Percentiles rank a stretch among this genome's conserved stretches.
These are phyloP conservation scores for Cephalotes varians DNA, from an alignment of 2,888 invertebrate genomes.

Conservation along the genomic window DNA sequence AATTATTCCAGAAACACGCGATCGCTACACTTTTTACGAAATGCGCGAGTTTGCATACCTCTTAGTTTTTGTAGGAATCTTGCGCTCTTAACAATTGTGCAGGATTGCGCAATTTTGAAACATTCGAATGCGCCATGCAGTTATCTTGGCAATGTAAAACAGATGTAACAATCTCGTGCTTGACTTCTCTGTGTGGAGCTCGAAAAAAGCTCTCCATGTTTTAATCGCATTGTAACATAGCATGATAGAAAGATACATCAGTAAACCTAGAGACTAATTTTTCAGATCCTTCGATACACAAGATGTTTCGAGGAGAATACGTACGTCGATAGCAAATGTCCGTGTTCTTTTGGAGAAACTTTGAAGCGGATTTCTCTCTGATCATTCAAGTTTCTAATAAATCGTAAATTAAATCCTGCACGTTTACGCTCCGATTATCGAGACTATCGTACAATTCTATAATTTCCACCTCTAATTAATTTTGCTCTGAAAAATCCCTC, in stretches of 20 bases:
- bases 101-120: neutral
- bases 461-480: neutral
- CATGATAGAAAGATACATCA: constrained; percentile 72
- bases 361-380: neutral
- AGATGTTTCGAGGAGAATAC: neutral
- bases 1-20: neutral
- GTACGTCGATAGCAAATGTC: neutral
- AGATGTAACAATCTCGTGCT: constrained; percentile 65
- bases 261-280: constrained; percentile 72
- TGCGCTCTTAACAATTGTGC: neutral
- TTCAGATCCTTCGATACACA: constrained; percentile 61
- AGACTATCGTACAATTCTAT: neutral
- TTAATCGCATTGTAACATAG: constrained; percentile 83
- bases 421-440: neutral
- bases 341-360: neutral
- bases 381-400: neutral
- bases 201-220: constrained; percentile 69
- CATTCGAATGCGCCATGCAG: neutral
- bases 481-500: constrained; percentile 19
- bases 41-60: neutral
- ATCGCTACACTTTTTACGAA: constrained; percentile 1
- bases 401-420: neutral
- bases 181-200: constrained; percentile 72
- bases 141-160: constrained; percentile 7
- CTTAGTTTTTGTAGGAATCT: neutral